phyloP scores from a whole-genome alignment of 2,888 invertebrate genomes.

The Plebejus anna region DNA sequence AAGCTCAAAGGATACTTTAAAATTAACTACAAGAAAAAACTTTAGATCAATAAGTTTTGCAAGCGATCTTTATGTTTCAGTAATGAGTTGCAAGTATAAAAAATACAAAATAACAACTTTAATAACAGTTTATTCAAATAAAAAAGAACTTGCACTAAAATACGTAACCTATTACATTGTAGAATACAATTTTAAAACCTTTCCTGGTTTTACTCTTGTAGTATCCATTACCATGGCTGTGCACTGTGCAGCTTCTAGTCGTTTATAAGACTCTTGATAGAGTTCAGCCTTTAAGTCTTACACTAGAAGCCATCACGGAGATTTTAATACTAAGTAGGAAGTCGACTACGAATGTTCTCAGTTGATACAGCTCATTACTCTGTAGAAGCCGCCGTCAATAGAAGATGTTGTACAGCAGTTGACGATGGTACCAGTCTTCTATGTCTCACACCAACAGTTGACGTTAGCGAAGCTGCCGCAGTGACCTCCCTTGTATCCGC shows the following conservation, averaged over 20 bases:
- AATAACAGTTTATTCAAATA: not conserved
- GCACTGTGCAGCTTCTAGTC: not conserved
- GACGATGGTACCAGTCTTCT: constrained; percentile 28
- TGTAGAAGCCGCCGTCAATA: not conserved
- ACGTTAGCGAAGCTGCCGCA: constrained; percentile 30
- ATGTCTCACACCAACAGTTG: constrained; percentile 33
- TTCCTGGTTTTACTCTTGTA: not conserved
- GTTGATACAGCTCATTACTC: not conserved
- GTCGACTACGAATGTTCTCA: not conserved
- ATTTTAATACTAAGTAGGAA: not conserved
- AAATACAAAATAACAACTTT: not conserved
- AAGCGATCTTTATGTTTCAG: no score
- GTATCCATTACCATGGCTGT: not conserved
- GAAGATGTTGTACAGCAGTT: constrained; percentile 20
- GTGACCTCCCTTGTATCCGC: constrained; percentile 29
- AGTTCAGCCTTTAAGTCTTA: constrained; percentile 1
- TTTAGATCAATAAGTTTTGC: no score
- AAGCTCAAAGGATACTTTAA: not conserved
- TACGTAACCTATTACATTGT: not conserved
- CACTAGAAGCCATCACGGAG: not conserved
- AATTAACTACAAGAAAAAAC: not conserved
- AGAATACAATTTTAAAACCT: not conserved
- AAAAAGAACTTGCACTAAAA: not conserved
- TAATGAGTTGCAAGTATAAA: no score
- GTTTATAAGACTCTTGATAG: not conserved